Evolutionary conservation across 2,113 vertebrate species (phyloP), one percentile per base, ranked within the genome.

Genomic region (Psammodynastes pulverulentus): DNA sequence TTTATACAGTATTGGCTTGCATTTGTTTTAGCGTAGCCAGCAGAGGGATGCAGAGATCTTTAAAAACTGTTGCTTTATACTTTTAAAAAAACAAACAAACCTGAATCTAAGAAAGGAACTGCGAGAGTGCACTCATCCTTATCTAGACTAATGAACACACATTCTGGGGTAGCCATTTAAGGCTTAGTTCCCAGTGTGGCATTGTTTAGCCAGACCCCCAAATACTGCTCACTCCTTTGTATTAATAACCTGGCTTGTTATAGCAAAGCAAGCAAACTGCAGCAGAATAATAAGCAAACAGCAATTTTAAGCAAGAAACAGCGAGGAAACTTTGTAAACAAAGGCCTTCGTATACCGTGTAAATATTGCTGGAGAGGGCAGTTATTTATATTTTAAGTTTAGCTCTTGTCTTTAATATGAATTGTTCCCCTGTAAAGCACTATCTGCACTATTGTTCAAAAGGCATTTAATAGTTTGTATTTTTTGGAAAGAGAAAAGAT

Each of bases 11-110:
- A 89, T 26, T 23, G 9, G 23, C 52, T 94, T 72, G 94, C 45
- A 45, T 94, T 53, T 92, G 84, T 43, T 93, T 93, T 93, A 1
- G 34, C 58, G 21, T 26, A 91, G 4, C 90, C 93, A 49, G 88
- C 5, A 88, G 39, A 43, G 39, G 51, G 51, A 53, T 10, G n/a
- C 29, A 84, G 58, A 86, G 62, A 46, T 90, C 9, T 89, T 91
- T 90, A 62, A 93, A 89, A 29, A 9, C 79, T 46, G 3, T 1
- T 0, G 0, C 89, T 90, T 86, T 93, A 52, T 39, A 45, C 0
- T 89, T 56, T 24, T 29, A 58, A 58, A 67, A 58, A 26, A 58
- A 26, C 3, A 1, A 5, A 72, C 0, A 9, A 62, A 0, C 0
- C 72, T 0, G 0, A 10, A 9, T 56, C 56, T 52, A 12, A 94